A percentile compares a stretch with the other conserved stretches of the same genome.
These are phyloP conservation scores for Xenus cinereus DNA, from an alignment of 2,113 vertebrate genomes.

Conservation along the genomic window DNA sequence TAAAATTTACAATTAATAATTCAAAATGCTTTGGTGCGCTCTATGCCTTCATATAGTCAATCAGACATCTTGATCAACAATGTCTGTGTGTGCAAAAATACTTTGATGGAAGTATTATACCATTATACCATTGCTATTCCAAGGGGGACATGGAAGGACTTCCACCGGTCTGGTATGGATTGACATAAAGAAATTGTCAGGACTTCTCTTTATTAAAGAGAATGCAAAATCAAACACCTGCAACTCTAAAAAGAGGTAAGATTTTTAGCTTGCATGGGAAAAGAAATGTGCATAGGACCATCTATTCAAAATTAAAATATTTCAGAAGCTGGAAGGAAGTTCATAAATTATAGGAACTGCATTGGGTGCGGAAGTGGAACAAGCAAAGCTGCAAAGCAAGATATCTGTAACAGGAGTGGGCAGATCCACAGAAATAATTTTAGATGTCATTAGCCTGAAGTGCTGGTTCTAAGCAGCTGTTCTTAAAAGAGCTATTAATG, in stretches of 20 bases:
- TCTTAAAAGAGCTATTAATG: background rate
- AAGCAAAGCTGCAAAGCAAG: background rate
- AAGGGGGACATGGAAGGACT: background rate
- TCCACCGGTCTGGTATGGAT: background rate
- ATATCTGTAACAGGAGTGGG: background rate
- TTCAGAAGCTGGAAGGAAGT: background rate
- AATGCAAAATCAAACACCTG: background rate
- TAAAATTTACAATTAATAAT: background rate
- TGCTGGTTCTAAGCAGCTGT: background rate
- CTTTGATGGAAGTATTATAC: background rate
- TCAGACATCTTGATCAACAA: background rate
- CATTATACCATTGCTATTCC: background rate
- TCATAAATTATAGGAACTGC: background rate
- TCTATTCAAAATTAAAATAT: background rate
- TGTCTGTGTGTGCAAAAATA: background rate
- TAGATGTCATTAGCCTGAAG: background rate
- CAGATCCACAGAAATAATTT: background rate
- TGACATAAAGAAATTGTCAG: background rate
- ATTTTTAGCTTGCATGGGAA: background rate
- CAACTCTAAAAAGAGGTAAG: conserved; percentile 1
- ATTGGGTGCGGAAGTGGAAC: background rate
- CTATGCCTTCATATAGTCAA: background rate
- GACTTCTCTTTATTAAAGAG: background rate
- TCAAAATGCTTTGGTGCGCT: background rate
- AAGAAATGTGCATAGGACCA: background rate